Base-by-base conservation (phyloP, 2,797 vertebrate genomes). In the Betta splendens region DNA sequence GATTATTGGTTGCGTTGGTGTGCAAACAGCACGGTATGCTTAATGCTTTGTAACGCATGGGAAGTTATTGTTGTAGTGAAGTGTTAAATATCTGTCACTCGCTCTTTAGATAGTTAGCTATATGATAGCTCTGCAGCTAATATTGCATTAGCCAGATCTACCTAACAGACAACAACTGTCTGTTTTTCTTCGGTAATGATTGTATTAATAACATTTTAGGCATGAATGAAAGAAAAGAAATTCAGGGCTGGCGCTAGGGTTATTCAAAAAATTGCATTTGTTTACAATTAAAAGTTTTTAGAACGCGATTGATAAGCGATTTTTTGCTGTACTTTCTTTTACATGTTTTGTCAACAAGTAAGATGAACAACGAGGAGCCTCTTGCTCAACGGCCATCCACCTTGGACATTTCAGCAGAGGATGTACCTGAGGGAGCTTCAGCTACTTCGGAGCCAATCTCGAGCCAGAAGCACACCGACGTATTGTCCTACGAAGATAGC, bases 401-500 rank as follows among this genome's bases (percentile, higher is more conserved):
- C 31, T 80, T 94, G 74, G 89, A 89, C 61, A 89, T 93, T 59
- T 54, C 75, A 12, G 75, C 73, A 12, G 87, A 89, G 11, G 85
- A 81, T 47, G 68, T 75, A 8, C 59, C 40, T 23, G 69, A 48
- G 0, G 83, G 83, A 26, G 23, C 44, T 8, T 45, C 48, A 3
- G 50, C 38, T 17, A 39, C 32, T 1, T 32, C 39, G 9, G 70
- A 46, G 16, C 60, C 71, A 0, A 40, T 55, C 7, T 35, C 33
- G 17, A 57, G 55, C 20, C 69, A 49, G 26, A 49, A 80, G 54
- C 35, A 82, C 9, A 20, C 85, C 77, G 47, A 81, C 25, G 28
- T 80, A 11, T 64, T 95, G 0, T 91, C 89, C 45, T 94, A 92
- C 0, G 94, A 93, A 72, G 97, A 98, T 69, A 98, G 93, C 66